Evolutionary conservation across 2,888 invertebrate species (phyloP).

Genomic region (Lithophane ornitopus): DNA sequence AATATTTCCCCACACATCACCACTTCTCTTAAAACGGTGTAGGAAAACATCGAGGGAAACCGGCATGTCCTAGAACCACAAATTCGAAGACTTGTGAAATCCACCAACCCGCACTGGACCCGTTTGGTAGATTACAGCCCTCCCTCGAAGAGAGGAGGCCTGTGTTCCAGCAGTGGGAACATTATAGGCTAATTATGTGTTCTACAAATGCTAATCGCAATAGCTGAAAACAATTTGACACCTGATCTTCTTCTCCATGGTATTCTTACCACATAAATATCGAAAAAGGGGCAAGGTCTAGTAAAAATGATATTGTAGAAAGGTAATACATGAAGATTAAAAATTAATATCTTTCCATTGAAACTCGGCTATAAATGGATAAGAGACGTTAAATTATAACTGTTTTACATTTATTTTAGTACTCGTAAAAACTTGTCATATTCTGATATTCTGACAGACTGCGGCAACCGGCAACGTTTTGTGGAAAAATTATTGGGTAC

Average conservation of each 20-base stretch:
- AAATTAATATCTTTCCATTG: not conserved
- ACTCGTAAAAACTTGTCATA: constrained; percentile 30
- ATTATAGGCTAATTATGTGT: not conserved
- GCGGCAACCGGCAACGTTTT: constrained; percentile 13
- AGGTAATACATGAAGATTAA: constrained; percentile 4
- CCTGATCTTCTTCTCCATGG: too few species aligned
- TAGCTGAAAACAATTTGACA: not conserved
- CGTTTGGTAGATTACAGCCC: too few species aligned
- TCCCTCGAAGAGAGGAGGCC: too few species aligned
- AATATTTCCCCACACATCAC: too few species aligned
- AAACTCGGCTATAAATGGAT: not conserved
- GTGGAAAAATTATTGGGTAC: constrained; percentile 30
- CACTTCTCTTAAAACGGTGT: too few species aligned
- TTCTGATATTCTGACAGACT: constrained; percentile 14
- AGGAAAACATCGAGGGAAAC: too few species aligned
- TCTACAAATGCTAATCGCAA: not conserved
- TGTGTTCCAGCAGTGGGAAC: too few species aligned
- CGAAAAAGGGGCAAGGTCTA: not conserved
- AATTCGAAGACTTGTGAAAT: too few species aligned
- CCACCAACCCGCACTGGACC: too few species aligned
- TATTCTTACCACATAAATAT: too few species aligned
- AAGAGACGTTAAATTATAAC: constrained; percentile 18
- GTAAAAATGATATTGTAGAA: not conserved
- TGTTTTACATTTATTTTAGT: constrained; percentile 17
- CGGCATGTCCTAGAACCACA: too few species aligned